A percentile compares a stretch with the other conserved stretches of the same genome.
Evolutionary conservation across 2,888 invertebrate species (phyloP).

Genomic region (Sepiola atlantica): DNA sequence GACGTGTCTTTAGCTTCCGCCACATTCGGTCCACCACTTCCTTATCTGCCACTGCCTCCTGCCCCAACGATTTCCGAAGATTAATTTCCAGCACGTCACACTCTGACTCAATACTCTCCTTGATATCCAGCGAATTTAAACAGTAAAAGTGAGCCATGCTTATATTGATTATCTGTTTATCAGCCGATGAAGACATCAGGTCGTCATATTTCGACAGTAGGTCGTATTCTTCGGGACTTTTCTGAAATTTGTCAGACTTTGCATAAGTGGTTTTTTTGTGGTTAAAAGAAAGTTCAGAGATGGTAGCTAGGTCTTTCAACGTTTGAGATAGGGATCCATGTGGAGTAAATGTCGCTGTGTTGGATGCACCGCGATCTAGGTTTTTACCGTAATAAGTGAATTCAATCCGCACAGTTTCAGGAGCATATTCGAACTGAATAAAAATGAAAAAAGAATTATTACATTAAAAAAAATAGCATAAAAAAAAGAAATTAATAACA

Average conservation of each 20-base stretch:
- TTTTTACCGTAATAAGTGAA: conserved; percentile 40
- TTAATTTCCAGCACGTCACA: neutral
- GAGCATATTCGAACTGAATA: neutral
- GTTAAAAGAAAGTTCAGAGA: neutral
- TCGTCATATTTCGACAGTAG: no score
- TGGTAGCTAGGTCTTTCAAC: neutral
- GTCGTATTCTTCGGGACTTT: neutral
- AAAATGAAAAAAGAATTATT: no score
- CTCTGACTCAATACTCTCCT: neutral
- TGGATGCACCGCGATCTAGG: no score
- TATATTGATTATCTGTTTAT: neutral
- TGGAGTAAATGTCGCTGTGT: neutral
- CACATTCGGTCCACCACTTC: neutral
- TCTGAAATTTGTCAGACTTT: neutral
- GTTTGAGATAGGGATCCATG: neutral
- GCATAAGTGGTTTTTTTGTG: neutral
- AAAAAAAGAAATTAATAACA: neutral
- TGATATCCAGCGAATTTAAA: neutral
- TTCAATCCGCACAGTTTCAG: conserved; percentile 38
- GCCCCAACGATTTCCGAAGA: neutral
- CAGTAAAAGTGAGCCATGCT: neutral
- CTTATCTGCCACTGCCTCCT: neutral
- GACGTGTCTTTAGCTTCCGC: neutral
- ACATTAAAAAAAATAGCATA: no score
- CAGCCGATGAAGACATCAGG: neutral